Conservation (phyloP, 2,797 vertebrate species). For the Diplodus puntazzo region DNA sequence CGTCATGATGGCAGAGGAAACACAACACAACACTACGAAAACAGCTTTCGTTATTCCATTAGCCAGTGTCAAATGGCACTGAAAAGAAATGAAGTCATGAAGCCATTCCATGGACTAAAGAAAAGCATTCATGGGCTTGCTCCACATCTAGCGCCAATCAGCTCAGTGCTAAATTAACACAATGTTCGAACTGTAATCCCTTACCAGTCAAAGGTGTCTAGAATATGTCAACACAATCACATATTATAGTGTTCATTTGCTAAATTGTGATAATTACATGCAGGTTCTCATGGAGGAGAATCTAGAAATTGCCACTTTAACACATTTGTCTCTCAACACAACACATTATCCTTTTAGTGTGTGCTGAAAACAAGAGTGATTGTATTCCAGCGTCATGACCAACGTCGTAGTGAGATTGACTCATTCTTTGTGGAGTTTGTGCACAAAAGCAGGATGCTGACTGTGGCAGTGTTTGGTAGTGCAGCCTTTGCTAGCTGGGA, state of each 20-base stretch:
- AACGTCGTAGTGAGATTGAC: slow-evolving; percentile 15
- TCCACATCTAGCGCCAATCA: background rate
- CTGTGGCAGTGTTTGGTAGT: slow-evolving; percentile 58
- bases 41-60: background rate
- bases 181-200: background rate
- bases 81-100: slow-evolving; percentile 1
- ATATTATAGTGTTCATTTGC: background rate
- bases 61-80: background rate
- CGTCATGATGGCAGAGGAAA: background rate
- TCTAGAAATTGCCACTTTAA: background rate
- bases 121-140: background rate
- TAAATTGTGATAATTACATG: background rate
- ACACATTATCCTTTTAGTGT: slow-evolving; percentile 8
- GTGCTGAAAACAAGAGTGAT: slow-evolving; percentile 18
- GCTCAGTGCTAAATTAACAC: background rate
- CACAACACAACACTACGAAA: background rate
- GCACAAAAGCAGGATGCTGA: slow-evolving; percentile 32
- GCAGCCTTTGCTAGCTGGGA: slow-evolving; percentile 53
- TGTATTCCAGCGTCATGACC: background rate
- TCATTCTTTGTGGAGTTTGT: slow-evolving; percentile 16
- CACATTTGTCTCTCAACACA: background rate
- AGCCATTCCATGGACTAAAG: background rate
- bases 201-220: background rate
- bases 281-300: background rate
- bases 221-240: background rate